Conservation (phyloP, 2,113 vertebrate genomes). For the Balaenoptera acutorostrata region DNA sequence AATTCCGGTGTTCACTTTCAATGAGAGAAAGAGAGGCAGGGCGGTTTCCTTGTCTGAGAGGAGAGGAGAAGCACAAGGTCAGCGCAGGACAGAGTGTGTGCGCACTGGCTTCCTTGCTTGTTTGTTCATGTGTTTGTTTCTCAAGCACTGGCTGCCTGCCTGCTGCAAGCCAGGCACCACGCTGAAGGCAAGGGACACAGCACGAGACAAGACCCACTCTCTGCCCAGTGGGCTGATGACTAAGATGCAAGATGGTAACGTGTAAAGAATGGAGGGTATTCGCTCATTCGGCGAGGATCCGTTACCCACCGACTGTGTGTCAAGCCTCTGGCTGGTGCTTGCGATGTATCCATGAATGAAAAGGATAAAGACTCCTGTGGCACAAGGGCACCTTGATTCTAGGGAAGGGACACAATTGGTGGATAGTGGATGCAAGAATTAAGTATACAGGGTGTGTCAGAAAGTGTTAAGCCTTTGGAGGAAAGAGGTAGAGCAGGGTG, state of each 20-base stretch:
- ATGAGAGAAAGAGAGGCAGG: not conserved
- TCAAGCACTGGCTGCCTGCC: not conserved
- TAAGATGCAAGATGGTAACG: accelerated
- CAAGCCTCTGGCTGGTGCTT: not conserved
- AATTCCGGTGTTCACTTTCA: not conserved
- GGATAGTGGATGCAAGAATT: not conserved
- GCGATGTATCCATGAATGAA: not conserved
- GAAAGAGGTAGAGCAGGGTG: not conserved
- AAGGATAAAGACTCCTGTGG: not conserved
- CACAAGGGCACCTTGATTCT: not conserved
- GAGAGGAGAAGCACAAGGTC: not conserved
- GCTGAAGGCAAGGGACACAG: not conserved
- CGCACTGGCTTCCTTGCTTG: accelerated
- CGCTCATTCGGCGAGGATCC: accelerated
- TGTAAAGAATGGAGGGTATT: accelerated
- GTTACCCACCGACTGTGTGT: too few species aligned
- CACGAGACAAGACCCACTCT: accelerated
- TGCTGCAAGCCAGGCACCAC: not conserved
- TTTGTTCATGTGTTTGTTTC: not conserved
- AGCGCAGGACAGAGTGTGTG: accelerated
- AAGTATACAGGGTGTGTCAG: too few species aligned
- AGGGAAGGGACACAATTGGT: accelerated
- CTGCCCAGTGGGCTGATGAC: not conserved
- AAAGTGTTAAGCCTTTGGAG: not conserved
- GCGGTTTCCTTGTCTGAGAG: not conserved